Evolutionary conservation across 2,113 vertebrate species (phyloP).

Genomic region (Marmota monax): DNA sequence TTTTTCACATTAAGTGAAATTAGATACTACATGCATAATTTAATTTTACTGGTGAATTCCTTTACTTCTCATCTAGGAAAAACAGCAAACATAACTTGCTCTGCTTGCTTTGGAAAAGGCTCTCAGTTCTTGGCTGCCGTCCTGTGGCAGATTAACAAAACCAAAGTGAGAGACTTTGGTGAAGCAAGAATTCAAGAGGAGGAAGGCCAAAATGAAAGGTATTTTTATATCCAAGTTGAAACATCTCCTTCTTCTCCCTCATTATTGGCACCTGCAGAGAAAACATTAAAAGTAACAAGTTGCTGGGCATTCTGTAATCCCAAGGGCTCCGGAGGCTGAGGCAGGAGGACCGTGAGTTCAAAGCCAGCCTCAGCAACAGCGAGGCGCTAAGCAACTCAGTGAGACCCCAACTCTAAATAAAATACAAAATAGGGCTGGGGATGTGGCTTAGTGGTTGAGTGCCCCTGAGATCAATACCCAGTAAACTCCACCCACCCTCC

Average conservation of each 20-base stretch:
- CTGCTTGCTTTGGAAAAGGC: constrained; percentile 82
- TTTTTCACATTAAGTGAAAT: background rate
- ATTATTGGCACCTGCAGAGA: background rate
- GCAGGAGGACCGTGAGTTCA: too few species aligned
- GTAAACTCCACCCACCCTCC: too few species aligned
- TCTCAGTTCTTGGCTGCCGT: background rate
- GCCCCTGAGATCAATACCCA: too few species aligned
- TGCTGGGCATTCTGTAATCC: background rate
- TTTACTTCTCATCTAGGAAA: constrained; percentile 77
- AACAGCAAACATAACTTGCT: constrained; percentile 77
- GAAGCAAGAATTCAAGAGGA: constrained; percentile 59
- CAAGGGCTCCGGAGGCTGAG: too few species aligned
- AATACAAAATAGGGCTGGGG: too few species aligned
- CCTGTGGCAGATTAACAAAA: constrained; percentile 78
- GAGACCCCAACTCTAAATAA: too few species aligned
- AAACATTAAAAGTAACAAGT: background rate
- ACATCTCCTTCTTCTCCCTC: background rate
- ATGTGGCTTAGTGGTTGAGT: background rate
- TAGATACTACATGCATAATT: background rate
- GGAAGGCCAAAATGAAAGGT: constrained; percentile 51
- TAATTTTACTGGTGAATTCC: background rate
- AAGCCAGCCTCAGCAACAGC: too few species aligned
- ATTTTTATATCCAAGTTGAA: background rate
- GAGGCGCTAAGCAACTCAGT: too few species aligned
- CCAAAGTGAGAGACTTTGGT: rapidly evolving